A percentile compares a stretch with the other conserved stretches of the same genome.
Conservation (phyloP, 2,113 vertebrate genomes). For the Phainopepla nitens region DNA sequence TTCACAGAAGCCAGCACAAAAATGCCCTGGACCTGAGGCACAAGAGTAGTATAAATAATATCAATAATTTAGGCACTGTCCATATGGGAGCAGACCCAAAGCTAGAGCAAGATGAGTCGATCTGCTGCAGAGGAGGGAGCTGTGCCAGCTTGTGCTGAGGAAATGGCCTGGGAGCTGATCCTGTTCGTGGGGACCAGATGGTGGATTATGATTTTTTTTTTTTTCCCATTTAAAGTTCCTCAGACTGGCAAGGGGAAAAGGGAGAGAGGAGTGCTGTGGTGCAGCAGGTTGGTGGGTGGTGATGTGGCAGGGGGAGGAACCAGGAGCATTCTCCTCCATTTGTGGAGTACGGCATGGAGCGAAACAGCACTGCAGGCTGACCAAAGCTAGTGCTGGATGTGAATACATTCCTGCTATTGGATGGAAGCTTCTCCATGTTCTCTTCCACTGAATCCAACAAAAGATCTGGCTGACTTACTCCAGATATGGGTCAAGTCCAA, state of each 20-base stretch:
- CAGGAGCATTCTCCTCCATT: neutral
- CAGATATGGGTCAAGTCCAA: neutral
- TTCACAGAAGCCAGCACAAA: neutral
- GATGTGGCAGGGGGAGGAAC: neutral
- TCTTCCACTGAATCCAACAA: neutral
- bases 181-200: neutral
- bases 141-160: neutral
- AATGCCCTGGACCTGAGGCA: neutral
- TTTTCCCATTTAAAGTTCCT: neutral
- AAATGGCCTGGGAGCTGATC: neutral
- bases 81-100: neutral
- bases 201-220: neutral
- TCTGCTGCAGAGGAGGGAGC: neutral
- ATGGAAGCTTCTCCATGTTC: neutral
- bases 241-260: neutral
- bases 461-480: neutral
- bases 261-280: neutral
- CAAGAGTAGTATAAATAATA: neutral
- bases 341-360: neutral
- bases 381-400: neutral
- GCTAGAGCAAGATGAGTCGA: neutral
- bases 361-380: neutral
- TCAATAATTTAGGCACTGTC: neutral
- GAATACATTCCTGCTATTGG: neutral
- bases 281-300: conserved; percentile 4